Base-by-base conservation (phyloP, 2,797 vertebrate genomes). In the Botia almorhae region DNA sequence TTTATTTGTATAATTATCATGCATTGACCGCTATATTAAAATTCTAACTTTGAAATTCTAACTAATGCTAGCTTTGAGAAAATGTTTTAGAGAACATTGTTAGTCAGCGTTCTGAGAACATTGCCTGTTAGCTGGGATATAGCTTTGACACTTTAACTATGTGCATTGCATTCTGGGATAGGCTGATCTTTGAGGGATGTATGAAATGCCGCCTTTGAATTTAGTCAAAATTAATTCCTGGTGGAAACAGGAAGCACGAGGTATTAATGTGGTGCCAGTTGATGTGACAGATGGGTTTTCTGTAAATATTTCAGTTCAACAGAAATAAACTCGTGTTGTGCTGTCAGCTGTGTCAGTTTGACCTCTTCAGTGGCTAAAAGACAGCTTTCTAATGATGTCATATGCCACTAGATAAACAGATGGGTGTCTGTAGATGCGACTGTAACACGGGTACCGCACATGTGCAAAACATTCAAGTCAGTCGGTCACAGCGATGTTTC, bases 301-400 rank as follows among this genome's bases (percentile, higher is more conserved):
- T 75, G 26, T 75, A 51, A 63, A 63, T 63, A 53, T 51, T 64
- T 12, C 26, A 51, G 26, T 7, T 74, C 16, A 74, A 50, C 58
- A 74, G 23, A 74, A 63, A 74, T 13, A 63, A 64, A 36, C 48
- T 21, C 1, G 2, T 64, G 26, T n/a, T 51, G 4, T 50, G 26
- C 26, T 63, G 60, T 63, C 60, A 63, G 60, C 17, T 11, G 33
- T 10, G 13, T 60, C 71, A 60, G 19, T 12, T 61, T 63, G 10
- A 74, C 46, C 46, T 63, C 11, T 63, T 64, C 17, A 8, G 11
- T 26, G 16, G 10, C 23, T 74, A 61, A 14, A 29, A 29, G 61
- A 64, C 33, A 36, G 39, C 11, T 63, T 19, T 63, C 39, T 63
- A 50, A 74, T 50, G 33, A 74, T 51, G 16, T 63, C 26, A 0